phyloP scores from a whole-genome alignment of 2,113 vertebrate genomes.

The Nannobrachium achirus region DNA sequence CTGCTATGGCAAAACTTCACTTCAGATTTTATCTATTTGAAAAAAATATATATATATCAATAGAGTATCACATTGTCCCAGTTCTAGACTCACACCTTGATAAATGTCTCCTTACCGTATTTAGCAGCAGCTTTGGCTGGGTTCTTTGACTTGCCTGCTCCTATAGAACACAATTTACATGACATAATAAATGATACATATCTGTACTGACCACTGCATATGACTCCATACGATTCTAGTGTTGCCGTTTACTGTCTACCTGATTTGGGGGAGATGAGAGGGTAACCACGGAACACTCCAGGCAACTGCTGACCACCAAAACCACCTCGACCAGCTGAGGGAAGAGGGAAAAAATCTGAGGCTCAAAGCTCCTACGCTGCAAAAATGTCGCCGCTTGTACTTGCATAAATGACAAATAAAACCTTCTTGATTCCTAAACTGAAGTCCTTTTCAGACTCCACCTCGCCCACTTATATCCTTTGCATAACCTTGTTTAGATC shows the following conservation, averaged over 20 bases:
- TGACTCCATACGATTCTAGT: not conserved
- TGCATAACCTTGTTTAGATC: no score
- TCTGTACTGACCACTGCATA: not conserved
- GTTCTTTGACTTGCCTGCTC: slow-evolving; percentile 70
- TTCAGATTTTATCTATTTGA: not conserved
- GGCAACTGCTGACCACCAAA: slow-evolving; percentile 61
- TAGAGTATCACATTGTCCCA: not conserved
- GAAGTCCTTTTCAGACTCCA: no score
- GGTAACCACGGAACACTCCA: slow-evolving; percentile 75
- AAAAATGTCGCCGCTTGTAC: not conserved
- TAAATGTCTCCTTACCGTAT: slow-evolving; percentile 57
- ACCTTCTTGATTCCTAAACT: not conserved
- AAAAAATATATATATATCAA: not conserved
- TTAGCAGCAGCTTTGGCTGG: slow-evolving; percentile 70
- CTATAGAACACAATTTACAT: slow-evolving; percentile 32
- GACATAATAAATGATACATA: not conserved
- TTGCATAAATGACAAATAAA: not conserved
- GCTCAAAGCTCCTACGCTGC: not conserved
- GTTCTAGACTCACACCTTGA: not conserved
- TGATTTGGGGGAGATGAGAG: slow-evolving; percentile 74
- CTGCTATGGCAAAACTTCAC: not conserved
- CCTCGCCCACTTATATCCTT: not conserved
- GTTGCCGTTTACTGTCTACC: slow-evolving; percentile 46
- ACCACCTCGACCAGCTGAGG: slow-evolving; percentile 59
- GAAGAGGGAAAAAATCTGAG: slow-evolving; percentile 25